Evolutionary conservation across 2,888 invertebrate species (phyloP).

Genomic region (Pogonocherus hispidulus): DNA sequence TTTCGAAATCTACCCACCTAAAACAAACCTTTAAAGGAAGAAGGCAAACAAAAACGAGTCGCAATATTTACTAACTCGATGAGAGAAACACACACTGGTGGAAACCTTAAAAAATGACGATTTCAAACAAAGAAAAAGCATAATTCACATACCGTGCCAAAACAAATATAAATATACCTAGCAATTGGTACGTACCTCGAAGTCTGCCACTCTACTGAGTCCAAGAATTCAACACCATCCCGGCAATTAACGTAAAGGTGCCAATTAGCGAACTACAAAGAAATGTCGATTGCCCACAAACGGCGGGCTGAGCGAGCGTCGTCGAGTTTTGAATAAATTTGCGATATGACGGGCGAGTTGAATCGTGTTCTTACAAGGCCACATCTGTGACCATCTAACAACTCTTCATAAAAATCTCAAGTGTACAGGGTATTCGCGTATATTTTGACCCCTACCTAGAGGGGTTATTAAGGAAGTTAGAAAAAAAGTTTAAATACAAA

Average conservation of each 20-base stretch:
- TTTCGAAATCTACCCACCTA: too few species aligned
- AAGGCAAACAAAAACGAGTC: neutral
- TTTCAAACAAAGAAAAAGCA: neutral
- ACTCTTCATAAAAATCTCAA: too few species aligned
- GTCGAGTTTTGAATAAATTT: slow-evolving; percentile 20
- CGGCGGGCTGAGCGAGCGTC: neutral
- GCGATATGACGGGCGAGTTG: neutral
- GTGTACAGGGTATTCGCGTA: too few species aligned
- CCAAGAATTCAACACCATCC: neutral
- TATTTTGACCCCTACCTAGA: too few species aligned
- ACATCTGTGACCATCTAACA: too few species aligned
- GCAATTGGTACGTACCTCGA: neutral
- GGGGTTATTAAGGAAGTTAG: too few species aligned
- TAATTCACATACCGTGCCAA: slow-evolving; percentile 9
- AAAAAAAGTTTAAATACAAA: too few species aligned
- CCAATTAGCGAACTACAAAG: neutral
- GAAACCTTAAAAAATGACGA: neutral
- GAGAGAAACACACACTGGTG: neutral
- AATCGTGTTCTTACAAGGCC: neutral
- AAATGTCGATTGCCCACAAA: slow-evolving; percentile 26
- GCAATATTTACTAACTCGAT: neutral
- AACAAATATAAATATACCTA: neutral
- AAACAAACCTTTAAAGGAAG: too few species aligned
- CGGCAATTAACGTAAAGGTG: slow-evolving; percentile 22
- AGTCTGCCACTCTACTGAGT: neutral